These are phyloP conservation scores for Oncorhynchus gorbuscha DNA, from an alignment of 2,113 vertebrate species.

Conservation along the genomic window DNA sequence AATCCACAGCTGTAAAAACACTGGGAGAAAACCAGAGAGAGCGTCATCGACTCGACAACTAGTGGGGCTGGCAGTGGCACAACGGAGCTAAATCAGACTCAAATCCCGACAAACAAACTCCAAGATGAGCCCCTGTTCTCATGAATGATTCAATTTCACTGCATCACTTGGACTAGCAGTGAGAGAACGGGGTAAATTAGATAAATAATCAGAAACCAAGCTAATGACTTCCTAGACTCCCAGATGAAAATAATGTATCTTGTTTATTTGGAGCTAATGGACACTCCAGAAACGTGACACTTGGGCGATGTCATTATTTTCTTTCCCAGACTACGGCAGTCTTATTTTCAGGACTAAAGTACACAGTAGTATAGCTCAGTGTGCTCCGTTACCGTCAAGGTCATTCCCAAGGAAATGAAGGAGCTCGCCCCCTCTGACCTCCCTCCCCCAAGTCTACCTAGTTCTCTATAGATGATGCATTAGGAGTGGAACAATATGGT, in stretches of 20 bases:
- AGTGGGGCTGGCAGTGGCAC: neutral
- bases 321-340: neutral
- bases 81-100: neutral
- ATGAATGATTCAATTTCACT: neutral
- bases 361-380: neutral
- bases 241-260: neutral
- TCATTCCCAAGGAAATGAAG: neutral
- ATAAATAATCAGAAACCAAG: neutral
- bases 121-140: neutral
- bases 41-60: neutral
- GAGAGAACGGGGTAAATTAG: neutral
- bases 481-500: neutral
- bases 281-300: neutral
- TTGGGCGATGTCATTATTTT: neutral
- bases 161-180: conserved; percentile 1
- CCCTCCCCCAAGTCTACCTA: neutral
- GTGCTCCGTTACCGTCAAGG: neutral
- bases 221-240: neutral
- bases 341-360: neutral
- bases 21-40: neutral
- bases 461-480: neutral
- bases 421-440: neutral
- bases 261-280: neutral
- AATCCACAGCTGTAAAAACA: neutral
- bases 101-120: neutral